These are phyloP conservation scores for Aromia moschata DNA, from an alignment of 2,888 invertebrate species.

Conservation along the genomic window DNA sequence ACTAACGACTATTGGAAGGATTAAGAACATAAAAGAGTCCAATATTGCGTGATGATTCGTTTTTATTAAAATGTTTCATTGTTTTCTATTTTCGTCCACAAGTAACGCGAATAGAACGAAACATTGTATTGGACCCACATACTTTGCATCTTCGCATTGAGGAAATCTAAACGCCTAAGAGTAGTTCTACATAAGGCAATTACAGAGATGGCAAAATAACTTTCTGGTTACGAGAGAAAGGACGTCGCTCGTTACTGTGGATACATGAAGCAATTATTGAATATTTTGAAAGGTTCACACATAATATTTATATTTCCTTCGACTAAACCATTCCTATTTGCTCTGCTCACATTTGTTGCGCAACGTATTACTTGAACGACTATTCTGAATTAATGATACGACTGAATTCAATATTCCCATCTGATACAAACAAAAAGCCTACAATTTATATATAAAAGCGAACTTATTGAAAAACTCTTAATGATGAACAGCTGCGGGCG, in stretches of 20 bases:
- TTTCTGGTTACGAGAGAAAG: too few species aligned
- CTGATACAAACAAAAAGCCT: constrained; percentile 1
- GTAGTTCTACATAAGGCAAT: too few species aligned
- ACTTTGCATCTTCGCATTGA: too few species aligned
- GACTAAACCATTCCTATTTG: neutral
- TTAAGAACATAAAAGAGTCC: too few species aligned
- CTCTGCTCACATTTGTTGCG: neutral
- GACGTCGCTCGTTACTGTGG: neutral
- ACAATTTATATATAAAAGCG: constrained; percentile 2
- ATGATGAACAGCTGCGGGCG: neutral
- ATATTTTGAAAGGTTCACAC: neutral
- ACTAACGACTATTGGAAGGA: too few species aligned
- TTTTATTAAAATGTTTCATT: too few species aligned
- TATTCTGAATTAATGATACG: constrained; percentile 4
- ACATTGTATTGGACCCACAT: too few species aligned
- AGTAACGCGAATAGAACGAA: too few species aligned
- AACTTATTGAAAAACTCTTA: constrained; percentile 11
- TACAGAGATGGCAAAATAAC: too few species aligned
- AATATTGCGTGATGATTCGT: too few species aligned
- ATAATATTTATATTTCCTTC: neutral
- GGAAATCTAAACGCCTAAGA: too few species aligned
- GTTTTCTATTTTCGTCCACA: too few species aligned
- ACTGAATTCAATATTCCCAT: neutral
- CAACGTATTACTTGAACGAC: neutral
- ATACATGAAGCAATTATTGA: neutral